phyloP scores from a whole-genome alignment of 2,888 invertebrate genomes.

The Cephus pygmeus region DNA sequence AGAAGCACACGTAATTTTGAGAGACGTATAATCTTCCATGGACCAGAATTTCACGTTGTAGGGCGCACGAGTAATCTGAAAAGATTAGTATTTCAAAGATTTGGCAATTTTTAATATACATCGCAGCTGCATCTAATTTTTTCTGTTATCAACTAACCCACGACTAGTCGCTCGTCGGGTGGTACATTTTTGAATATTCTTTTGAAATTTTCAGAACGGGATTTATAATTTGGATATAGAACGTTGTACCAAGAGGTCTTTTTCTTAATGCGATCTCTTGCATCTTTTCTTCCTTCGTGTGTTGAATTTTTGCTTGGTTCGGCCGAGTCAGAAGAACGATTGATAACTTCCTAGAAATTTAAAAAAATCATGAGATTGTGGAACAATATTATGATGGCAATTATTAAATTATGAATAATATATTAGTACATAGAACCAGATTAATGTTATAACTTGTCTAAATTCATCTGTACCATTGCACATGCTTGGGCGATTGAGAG shows the following conservation, averaged over 20 bases:
- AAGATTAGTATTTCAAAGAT: constrained; percentile 40
- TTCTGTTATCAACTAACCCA: constrained; percentile 73
- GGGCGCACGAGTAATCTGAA: constrained; percentile 96
- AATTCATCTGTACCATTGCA: neutral
- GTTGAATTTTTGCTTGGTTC: constrained; percentile 49
- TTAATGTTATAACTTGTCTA: neutral
- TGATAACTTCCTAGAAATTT: constrained; percentile 49
- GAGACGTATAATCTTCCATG: constrained; percentile 97
- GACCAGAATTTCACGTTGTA: constrained; percentile 94
- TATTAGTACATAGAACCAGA: neutral
- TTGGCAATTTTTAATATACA: constrained; percentile 1
- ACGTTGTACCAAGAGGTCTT: constrained; percentile 89
- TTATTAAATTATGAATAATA: neutral
- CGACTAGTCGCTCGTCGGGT: constrained; percentile 89
- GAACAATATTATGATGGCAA: neutral
- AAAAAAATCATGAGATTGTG: neutral
- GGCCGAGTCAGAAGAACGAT: constrained; percentile 61
- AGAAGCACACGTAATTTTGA: constrained; percentile 95
- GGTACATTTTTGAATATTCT: constrained; percentile 92
- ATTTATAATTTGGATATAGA: constrained; percentile 93
- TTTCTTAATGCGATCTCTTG: constrained; percentile 73
- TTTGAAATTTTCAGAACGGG: constrained; percentile 91
- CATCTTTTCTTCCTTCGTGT: constrained; percentile 60
- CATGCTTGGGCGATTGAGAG: neutral
- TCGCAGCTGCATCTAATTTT: neutral